Evolutionary conservation across 2,113 vertebrate genomes (phyloP).

Genomic region (Passer domesticus): DNA sequence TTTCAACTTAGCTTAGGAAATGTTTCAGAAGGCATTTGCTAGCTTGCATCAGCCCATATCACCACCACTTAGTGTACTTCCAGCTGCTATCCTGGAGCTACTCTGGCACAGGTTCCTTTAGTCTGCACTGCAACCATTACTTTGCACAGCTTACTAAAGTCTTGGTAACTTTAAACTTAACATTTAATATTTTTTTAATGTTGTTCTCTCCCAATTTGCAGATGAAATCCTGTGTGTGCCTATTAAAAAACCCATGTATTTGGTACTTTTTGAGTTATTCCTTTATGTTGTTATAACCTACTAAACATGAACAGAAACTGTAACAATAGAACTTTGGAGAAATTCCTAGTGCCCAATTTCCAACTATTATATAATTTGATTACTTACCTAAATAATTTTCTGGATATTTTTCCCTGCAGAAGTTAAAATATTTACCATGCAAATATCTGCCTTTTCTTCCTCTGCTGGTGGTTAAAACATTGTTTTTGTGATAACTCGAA

Average conservation of each 20-base stretch:
- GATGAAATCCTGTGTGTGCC: neutral
- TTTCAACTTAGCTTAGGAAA: neutral
- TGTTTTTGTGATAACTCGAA: neutral
- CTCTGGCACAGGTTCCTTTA: neutral
- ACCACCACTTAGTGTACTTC: neutral
- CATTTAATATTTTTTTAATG: neutral
- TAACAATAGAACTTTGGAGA: neutral
- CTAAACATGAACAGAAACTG: neutral
- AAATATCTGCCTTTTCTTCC: conserved; percentile 3
- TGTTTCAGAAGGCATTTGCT: neutral
- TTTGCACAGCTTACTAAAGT: neutral
- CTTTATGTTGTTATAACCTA: neutral
- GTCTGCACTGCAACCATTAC: neutral
- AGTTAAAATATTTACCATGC: neutral
- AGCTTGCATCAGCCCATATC: neutral
- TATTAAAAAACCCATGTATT: neutral
- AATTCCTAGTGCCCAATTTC: neutral
- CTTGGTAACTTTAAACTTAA: neutral
- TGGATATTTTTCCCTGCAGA: neutral
- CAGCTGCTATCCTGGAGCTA: neutral
- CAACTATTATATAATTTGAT: neutral
- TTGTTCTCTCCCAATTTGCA: neutral
- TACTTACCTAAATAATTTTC: neutral
- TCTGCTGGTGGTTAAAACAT: conserved; percentile 5
- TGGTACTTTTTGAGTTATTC: neutral